Evolutionary conservation across 35 echinoderm and acorn worm genomes (phyloP).

Genomic region (Patiria miniata): DNA sequence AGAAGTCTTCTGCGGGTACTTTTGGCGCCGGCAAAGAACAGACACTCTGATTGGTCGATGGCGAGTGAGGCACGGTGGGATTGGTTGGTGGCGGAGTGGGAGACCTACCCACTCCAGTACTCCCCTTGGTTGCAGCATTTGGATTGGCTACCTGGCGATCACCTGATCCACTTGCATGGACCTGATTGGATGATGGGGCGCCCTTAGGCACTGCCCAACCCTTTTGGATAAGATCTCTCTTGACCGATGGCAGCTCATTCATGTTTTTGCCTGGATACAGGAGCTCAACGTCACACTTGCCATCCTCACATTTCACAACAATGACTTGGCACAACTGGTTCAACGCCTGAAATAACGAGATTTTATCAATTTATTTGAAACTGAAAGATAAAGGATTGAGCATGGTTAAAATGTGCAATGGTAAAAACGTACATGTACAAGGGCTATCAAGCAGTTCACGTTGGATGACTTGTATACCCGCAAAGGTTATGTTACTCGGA

Average conservation of each 20-base stretch:
- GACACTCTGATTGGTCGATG: too few species aligned
- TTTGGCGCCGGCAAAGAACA: too few species aligned
- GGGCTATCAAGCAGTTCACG: too few species aligned
- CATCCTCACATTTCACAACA: background rate
- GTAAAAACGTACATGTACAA: too few species aligned
- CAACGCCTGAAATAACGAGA: too few species aligned
- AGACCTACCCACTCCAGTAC: background rate
- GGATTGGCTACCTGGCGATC: background rate
- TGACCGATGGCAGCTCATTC: background rate
- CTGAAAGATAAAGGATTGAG: too few species aligned
- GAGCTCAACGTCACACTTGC: background rate
- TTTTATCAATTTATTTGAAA: too few species aligned
- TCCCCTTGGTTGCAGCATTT: background rate
- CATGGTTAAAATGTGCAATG: too few species aligned
- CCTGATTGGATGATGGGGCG: background rate
- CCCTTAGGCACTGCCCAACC: background rate
- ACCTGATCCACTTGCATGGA: background rate
- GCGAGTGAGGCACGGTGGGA: too few species aligned
- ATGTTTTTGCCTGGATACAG: background rate
- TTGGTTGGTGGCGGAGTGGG: too few species aligned
- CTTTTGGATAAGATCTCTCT: background rate
- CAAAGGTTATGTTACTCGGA: too few species aligned
- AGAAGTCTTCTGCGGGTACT: background rate
- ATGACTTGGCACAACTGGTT: background rate
- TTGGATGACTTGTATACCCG: too few species aligned